Evolutionary conservation across 1,140 invertebrate genomes (phyloP).

Genomic region (Tetramorium alpestre): DNA sequence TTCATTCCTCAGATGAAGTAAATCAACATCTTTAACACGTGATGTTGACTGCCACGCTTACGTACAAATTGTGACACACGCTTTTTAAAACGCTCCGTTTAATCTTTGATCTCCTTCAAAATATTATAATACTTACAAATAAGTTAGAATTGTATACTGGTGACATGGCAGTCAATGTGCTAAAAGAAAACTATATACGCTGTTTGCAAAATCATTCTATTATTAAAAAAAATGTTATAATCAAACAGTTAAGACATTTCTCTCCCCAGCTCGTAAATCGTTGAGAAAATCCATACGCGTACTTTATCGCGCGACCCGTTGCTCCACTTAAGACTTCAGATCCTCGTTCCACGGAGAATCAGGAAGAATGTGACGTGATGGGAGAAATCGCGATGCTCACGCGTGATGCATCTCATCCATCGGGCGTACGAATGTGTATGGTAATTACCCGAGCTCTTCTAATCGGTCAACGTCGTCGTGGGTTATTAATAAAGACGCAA

Average conservation of each 20-base stretch:
- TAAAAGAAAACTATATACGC: not conserved
- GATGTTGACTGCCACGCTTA: too few species aligned
- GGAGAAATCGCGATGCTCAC: constrained; percentile 63
- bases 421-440: constrained; percentile 69
- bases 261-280: not conserved
- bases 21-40: not conserved
- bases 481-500: constrained; percentile 84
- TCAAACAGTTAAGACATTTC: not conserved
- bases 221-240: not conserved
- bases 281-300: not conserved
- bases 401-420: constrained; percentile 65
- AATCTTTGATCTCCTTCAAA: too few species aligned
- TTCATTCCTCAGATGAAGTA: not conserved
- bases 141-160: too few species aligned
- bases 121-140: too few species aligned
- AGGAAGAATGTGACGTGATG: constrained; percentile 7
- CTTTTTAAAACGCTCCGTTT: too few species aligned
- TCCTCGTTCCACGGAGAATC: constrained; percentile 8
- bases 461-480: constrained; percentile 82
- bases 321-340: constrained; percentile 1
- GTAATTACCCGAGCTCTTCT: constrained; percentile 78
- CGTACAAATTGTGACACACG: too few species aligned
- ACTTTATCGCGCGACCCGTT: not conserved
- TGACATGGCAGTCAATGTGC: too few species aligned
- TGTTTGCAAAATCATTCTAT: not conserved